Evolutionary conservation across 2,113 vertebrate genomes (phyloP), one percentile per base, ranked within the genome.

Genomic region (Equus przewalskii): DNA sequence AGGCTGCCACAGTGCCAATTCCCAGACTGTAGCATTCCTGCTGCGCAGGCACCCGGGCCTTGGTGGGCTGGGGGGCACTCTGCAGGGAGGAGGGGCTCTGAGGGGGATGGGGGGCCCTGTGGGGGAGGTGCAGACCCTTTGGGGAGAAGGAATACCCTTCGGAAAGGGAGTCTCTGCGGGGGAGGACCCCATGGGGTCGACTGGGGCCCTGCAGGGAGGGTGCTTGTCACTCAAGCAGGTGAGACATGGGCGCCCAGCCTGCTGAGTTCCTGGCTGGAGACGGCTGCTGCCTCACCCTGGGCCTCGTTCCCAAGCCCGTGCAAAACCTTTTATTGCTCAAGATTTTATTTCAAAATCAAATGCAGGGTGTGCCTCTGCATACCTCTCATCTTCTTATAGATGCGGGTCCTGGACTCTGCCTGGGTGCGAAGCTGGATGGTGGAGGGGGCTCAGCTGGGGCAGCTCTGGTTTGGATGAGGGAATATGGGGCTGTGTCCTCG

Each of bases 291-390:
- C 69, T 22, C 90, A 44, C 92, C 58, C 26, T 28, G 41, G 94
- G 86, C 30, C 84, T 44, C 1, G 0, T 75, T 72, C 76, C 93
- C 41, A 26, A 33, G 67, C 24, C n/a, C 0, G 0, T 0, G 41
- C 9, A 51, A 60, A 69, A 44, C 21, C 15, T 56, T 65, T 24
- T 28, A 33, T 96, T 97, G 91, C 96, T 95, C 90, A 95, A 88
- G 79, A 73, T 80, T 92, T 75, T 75, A 86, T 94, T 96, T 97
- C 70, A 69, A 87, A 73, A 80, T 30, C n/a, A 1, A 65, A 10
- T 0, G 13, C 19, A 24, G 65, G 96, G 58, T 64, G 81, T 36
- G 90, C 15, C 81, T 65, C 5, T 93, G 56, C 72, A 21, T 41
- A 22, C 51, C 18, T 73, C 81, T 65, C 30, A 49, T 14, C 21